phyloP scores from a whole-genome alignment of 2,113 vertebrate species.

The Chaenocephalus aceratus region DNA sequence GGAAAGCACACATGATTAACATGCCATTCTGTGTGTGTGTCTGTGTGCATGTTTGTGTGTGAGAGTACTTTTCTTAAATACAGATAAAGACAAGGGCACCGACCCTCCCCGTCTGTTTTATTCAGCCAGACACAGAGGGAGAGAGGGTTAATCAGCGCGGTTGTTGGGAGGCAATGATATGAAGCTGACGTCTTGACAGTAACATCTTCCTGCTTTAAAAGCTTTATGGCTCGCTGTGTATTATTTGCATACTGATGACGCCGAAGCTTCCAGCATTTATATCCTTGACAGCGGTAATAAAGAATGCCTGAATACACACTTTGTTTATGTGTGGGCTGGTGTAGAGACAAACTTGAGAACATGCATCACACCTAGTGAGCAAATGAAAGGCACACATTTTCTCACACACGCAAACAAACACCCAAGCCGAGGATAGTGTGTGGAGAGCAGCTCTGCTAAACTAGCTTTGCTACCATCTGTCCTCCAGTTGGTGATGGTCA shows the following conservation, averaged over 20 bases:
- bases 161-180: constrained; percentile 22
- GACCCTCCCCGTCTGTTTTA: constrained; percentile 31
- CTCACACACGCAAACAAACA: constrained; percentile 26
- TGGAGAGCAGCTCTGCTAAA: constrained; percentile 21
- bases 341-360: not conserved
- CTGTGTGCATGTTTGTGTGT: not conserved
- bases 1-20: constrained; percentile 63
- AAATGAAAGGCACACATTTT: constrained; percentile 16
- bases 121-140: constrained; percentile 14
- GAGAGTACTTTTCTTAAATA: constrained; percentile 25
- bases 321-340: constrained; percentile 19
- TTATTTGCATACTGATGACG: constrained; percentile 50
- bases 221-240: constrained; percentile 18
- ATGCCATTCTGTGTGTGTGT: constrained; percentile 14
- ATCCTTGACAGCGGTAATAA: constrained; percentile 27
- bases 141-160: constrained; percentile 37
- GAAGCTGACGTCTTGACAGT: constrained; percentile 34
- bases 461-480: constrained; percentile 33
- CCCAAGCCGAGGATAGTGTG: constrained; percentile 4
- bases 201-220: constrained; percentile 31
- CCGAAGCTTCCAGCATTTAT: constrained; percentile 18
- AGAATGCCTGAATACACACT: constrained; percentile 31
- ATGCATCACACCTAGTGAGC: not conserved
- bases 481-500: constrained; percentile 29
- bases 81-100: constrained; percentile 27